Evolutionary conservation across 2,113 vertebrate species (phyloP).

Genomic region (Dicaeum eximium): DNA sequence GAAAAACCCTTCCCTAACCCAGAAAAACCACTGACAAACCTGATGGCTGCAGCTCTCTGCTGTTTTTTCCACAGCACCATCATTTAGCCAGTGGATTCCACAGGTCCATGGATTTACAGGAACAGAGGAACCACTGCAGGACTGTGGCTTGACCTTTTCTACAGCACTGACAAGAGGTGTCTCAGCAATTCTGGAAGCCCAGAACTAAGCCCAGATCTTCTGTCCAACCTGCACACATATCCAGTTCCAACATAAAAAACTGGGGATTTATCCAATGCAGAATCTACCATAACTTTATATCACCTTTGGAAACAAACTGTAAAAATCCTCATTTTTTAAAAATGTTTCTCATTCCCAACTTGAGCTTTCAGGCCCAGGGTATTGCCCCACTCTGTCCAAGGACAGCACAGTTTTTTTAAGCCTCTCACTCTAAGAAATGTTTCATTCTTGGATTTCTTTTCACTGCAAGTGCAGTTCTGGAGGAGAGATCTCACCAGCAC

Average conservation of each 20-base stretch:
- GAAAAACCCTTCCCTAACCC: neutral
- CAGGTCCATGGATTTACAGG: neutral
- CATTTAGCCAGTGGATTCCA: neutral
- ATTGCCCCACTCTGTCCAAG: neutral
- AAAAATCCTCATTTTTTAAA: neutral
- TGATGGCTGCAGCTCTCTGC: accelerated
- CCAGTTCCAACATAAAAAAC: neutral
- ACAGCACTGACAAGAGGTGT: neutral
- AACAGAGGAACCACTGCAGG: neutral
- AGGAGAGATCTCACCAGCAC: neutral
- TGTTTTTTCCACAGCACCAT: neutral
- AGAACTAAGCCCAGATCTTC: neutral
- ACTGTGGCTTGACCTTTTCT: neutral
- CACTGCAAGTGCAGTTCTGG: neutral
- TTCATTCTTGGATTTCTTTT: neutral
- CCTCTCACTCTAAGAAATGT: neutral
- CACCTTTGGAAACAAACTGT: neutral
- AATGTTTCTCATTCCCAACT: neutral
- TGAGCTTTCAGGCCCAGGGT: neutral
- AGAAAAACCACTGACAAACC: neutral
- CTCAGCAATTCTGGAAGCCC: neutral
- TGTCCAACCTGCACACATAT: neutral
- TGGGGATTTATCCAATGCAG: neutral
- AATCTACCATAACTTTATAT: neutral
- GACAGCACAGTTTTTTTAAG: neutral